Evolutionary conservation across 92 coral and sea anemone species (phyloP).

Genomic region (Actinostola sp.): DNA sequence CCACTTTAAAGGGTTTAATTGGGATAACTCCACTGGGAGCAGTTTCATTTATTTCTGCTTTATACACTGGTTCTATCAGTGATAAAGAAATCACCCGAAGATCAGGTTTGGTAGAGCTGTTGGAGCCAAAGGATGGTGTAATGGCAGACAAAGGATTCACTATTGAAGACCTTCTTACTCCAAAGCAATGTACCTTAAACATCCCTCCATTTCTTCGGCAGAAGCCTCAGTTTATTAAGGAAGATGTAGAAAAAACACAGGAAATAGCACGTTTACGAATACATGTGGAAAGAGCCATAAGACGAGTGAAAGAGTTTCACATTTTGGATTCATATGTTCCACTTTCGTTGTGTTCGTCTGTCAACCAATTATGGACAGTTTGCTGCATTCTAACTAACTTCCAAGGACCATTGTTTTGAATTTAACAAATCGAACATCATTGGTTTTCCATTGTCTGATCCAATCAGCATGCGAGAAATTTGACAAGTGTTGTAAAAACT

Average conservation of each 20-base stretch:
- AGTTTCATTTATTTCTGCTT: slow-evolving; percentile 28
- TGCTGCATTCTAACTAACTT: slow-evolving; percentile 46
- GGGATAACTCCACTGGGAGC: slow-evolving; percentile 45
- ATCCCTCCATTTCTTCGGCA: slow-evolving; percentile 32
- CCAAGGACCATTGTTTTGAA: slow-evolving; percentile 38
- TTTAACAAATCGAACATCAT: too few relatives aligned
- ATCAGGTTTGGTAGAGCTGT: slow-evolving; percentile 33
- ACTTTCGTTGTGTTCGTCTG: slow-evolving; percentile 41
- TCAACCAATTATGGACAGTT: slow-evolving; percentile 45
- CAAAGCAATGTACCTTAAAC: slow-evolving; percentile 30
- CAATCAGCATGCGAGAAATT: too few relatives aligned
- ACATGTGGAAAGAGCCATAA: slow-evolving; percentile 40
- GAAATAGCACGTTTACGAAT: slow-evolving; percentile 29
- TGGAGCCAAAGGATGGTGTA: slow-evolving; percentile 20
- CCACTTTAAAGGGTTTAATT: slow-evolving; percentile 35
- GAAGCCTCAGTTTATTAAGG: slow-evolving; percentile 30
- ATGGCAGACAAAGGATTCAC: too few relatives aligned
- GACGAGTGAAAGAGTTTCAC: slow-evolving; percentile 23
- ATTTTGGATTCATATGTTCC: slow-evolving; percentile 37
- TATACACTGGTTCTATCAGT: slow-evolving; percentile 42
- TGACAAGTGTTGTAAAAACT: too few relatives aligned
- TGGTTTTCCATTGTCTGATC: too few relatives aligned
- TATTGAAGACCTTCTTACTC: slow-evolving; percentile 33
- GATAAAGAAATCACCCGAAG: slow-evolving; percentile 29
- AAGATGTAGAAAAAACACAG: slow-evolving; percentile 34